These are phyloP conservation scores for Eremophila alpestris DNA, from an alignment of 2,797 vertebrate genomes.

Conservation along the genomic window DNA sequence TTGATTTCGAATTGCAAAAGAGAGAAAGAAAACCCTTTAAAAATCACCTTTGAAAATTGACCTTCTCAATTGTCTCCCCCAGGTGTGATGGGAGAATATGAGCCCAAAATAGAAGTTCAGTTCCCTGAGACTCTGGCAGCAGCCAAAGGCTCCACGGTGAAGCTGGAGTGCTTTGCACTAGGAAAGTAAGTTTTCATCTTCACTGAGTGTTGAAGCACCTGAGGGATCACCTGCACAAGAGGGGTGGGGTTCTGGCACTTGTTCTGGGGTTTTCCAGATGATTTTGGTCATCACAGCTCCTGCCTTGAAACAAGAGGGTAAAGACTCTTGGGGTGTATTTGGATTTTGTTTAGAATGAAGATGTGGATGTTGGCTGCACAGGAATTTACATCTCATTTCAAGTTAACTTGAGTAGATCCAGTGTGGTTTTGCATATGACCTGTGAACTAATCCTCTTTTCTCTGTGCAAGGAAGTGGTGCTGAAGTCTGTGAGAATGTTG, in stretches of 20 bases:
- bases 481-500: neutral
- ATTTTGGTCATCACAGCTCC: neutral
- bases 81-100: conserved; percentile 97
- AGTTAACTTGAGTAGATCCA: neutral
- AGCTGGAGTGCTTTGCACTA: conserved; percentile 92
- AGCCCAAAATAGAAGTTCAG: conserved; percentile 98
- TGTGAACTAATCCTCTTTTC: neutral
- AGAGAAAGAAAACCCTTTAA: neutral
- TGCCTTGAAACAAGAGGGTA: neutral
- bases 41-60: neutral
- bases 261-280: neutral
- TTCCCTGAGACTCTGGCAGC: conserved; percentile 91
- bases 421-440: neutral
- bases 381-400: neutral
- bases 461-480: neutral
- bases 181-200: conserved; percentile 88
- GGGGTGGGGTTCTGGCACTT: neutral
- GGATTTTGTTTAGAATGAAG: neutral
- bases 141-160: conserved; percentile 90
- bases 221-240: neutral
- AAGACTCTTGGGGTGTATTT: neutral
- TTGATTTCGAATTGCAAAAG: neutral
- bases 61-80: neutral
- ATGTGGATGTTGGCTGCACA: neutral
- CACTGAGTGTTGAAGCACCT: neutral